Conservation (phyloP, 2,888 invertebrate species). For the Phymatocera aterrima region DNA sequence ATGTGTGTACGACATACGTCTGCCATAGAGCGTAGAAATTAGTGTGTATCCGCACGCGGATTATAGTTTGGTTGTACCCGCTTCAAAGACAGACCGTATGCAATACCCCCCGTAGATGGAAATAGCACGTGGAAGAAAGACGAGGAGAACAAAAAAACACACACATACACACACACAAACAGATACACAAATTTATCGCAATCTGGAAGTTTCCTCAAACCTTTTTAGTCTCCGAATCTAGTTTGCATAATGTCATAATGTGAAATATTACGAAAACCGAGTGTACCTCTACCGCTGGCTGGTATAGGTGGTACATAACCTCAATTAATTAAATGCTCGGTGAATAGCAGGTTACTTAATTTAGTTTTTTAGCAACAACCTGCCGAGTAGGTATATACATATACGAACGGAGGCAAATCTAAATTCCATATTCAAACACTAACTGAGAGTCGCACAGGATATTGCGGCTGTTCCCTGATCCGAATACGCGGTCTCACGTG, state of each 20-base stretch:
- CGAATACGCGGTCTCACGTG: background rate
- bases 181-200: too few relatives aligned
- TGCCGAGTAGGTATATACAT: background rate
- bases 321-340: constrained; percentile 12
- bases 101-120: too few relatives aligned
- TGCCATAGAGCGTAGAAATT: too few relatives aligned
- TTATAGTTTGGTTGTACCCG: too few relatives aligned
- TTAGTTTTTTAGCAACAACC: background rate
- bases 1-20: too few relatives aligned
- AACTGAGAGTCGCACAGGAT: background rate
- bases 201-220: background rate
- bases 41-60: too few relatives aligned
- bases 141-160: too few relatives aligned
- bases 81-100: too few relatives aligned
- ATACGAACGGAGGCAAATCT: too few relatives aligned
- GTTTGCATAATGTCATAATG: constrained; percentile 19
- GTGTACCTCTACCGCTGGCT: too few relatives aligned
- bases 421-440: background rate
- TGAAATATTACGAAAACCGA: constrained; percentile 5
- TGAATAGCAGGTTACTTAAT: constrained; percentile 13
- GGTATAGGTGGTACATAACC: background rate
- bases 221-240: background rate
- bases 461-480: constrained; percentile 10
- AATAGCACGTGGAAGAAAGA: too few relatives aligned
- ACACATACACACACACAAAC: too few relatives aligned